Conservation (phyloP, 1,140 invertebrate species). For the Eriosoma lanigerum region DNA sequence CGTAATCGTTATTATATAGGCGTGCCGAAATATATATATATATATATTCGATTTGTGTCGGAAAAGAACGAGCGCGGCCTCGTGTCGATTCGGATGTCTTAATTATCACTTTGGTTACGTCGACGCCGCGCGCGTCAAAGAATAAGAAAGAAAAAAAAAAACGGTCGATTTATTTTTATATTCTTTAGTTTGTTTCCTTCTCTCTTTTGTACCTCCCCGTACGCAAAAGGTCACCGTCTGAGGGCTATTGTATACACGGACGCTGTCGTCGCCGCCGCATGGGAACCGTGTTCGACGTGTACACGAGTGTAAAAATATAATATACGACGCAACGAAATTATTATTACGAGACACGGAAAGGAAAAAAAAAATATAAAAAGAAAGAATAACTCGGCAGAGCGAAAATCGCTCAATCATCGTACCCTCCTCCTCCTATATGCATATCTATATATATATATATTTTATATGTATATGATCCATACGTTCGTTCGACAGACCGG, state of each 20-base stretch:
- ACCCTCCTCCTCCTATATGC: not conserved
- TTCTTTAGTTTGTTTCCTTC: not conserved
- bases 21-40: not conserved
- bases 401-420: slow-evolving; percentile 43
- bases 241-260: slow-evolving; percentile 9
- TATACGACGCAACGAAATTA: slow-evolving; percentile 37
- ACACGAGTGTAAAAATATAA: not conserved
- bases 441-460: not conserved
- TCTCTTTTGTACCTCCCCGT: slow-evolving; percentile 15
- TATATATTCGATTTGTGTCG: not conserved
- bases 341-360: slow-evolving; percentile 11
- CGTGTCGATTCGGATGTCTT: slow-evolving; percentile 38
- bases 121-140: slow-evolving; percentile 30
- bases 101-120: slow-evolving; percentile 45
- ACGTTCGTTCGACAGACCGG: not conserved
- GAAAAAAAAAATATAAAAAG: not conserved
- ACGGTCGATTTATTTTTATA: slow-evolving; percentile 22
- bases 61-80: not conserved
- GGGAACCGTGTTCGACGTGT: not conserved
- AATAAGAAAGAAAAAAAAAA: too few species aligned
- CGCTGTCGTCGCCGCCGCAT: not conserved
- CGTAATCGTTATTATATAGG: slow-evolving; percentile 5
- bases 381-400: slow-evolving; percentile 3
- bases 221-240: slow-evolving; percentile 42
- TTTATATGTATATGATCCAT: not conserved